Evolutionary conservation across 2,888 invertebrate genomes (phyloP).

Genomic region (Megalurothrips usitatus): DNA sequence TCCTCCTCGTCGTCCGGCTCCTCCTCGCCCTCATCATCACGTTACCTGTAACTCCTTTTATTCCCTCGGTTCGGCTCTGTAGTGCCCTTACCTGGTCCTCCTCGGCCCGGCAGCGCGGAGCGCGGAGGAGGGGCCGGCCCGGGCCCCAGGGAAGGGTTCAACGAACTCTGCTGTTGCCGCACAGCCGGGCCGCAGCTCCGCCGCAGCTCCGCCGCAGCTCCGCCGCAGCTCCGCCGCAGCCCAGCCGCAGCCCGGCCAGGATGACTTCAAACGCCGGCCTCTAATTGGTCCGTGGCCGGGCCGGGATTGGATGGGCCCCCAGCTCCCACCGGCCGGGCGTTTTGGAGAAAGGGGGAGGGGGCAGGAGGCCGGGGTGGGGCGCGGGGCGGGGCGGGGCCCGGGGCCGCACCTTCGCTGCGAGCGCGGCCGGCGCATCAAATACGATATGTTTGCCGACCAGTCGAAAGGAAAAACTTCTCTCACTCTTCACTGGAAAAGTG

Average conservation of each 20-base stretch:
- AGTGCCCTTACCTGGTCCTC: too few relatives aligned
- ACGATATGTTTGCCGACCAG: slow-evolving; percentile 1
- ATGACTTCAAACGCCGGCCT: too few relatives aligned
- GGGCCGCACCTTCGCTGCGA: not conserved
- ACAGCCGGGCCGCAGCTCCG: not conserved
- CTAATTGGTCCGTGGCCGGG: not conserved
- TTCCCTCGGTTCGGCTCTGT: too few relatives aligned
- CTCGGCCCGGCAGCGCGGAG: too few relatives aligned
- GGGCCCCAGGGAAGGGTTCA: not conserved
- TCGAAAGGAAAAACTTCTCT: slow-evolving; percentile 20
- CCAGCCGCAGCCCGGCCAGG: not conserved
- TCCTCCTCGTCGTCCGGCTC: too few relatives aligned
- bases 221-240: not conserved
- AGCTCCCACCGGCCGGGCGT: not conserved
- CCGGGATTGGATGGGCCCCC: not conserved
- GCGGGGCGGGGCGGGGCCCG: not conserved
- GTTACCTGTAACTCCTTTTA: too few relatives aligned
- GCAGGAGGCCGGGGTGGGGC: not conserved
- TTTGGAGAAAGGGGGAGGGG: not conserved
- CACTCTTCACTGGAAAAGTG: slow-evolving; percentile 9
- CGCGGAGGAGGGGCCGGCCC: not conserved
- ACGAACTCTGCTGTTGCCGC: not conserved
- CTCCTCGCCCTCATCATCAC: too few relatives aligned
- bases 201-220: too few relatives aligned
- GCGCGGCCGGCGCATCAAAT: not conserved